These are phyloP conservation scores for Hyalella azteca DNA, from an alignment of 2,888 invertebrate species.

Conservation along the genomic window DNA sequence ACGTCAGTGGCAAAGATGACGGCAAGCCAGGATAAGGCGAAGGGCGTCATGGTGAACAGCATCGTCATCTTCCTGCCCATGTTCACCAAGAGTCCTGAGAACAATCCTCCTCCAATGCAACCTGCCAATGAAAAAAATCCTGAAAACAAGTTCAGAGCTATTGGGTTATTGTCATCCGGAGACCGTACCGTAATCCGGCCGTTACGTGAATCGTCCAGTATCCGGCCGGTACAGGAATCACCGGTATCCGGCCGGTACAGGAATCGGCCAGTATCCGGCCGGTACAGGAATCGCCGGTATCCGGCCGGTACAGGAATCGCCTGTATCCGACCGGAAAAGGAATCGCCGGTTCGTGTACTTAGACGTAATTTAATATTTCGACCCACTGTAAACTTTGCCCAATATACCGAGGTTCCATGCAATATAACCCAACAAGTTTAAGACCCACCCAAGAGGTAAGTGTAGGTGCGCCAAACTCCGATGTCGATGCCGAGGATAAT, in stretches of 20 bases:
- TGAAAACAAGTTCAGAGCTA: background rate
- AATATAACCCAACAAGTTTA: too few species aligned
- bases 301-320: too few species aligned
- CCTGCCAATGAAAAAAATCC: slow-evolving; percentile 38
- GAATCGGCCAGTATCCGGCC: too few species aligned
- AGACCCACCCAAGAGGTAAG: slow-evolving; percentile 47
- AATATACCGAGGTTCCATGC: background rate
- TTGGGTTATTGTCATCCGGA: too few species aligned
- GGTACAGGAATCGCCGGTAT: too few species aligned
- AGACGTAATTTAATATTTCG: too few species aligned
- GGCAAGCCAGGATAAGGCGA: slow-evolving; percentile 48
- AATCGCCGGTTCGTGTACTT: too few species aligned
- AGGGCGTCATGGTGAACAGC: slow-evolving; percentile 43
- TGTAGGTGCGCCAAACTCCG: slow-evolving; percentile 49
- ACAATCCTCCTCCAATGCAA: slow-evolving; percentile 49
- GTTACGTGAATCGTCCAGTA: too few species aligned
- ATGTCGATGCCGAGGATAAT: slow-evolving; percentile 41
- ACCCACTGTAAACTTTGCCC: background rate
- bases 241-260: too few species aligned
- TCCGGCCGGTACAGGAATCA: too few species aligned
- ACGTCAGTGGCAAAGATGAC: slow-evolving; percentile 53
- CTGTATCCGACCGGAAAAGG: too few species aligned
- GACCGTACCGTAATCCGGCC: too few species aligned
- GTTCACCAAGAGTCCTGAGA: slow-evolving; percentile 52
- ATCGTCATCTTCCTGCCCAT: slow-evolving; percentile 50